Percentiles rank a stretch among this genome's conserved stretches.
These are phyloP conservation scores for Rhinella marina DNA, from an alignment of 2,797 vertebrate genomes.

Conservation along the genomic window DNA sequence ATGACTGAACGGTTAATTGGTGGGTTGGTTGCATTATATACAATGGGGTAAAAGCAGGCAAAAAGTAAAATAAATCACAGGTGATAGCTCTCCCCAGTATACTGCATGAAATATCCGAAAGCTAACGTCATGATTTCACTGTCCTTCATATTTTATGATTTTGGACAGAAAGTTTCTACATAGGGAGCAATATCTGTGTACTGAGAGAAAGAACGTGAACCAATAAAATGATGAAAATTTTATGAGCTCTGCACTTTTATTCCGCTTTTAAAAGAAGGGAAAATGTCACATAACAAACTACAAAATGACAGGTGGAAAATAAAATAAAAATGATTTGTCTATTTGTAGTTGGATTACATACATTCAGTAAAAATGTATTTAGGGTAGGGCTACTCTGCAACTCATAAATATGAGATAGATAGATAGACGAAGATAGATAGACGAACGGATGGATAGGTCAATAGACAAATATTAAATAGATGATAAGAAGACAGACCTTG, in stretches of 20 bases:
- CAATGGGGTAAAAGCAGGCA: background rate
- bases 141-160: background rate
- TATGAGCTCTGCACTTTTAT: background rate
- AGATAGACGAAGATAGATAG: too few relatives aligned
- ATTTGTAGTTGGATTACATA: too few relatives aligned
- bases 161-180: slow-evolving; percentile 14
- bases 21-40: background rate
- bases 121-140: background rate
- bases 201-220: background rate
- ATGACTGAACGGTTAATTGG: background rate
- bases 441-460: too few relatives aligned
- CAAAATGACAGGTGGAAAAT: background rate
- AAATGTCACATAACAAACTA: background rate
- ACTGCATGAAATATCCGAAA: background rate
- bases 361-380: too few relatives aligned
- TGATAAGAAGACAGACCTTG: too few relatives aligned
- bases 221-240: background rate
- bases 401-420: too few relatives aligned
- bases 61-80: background rate
- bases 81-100: background rate
- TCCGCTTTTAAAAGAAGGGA: background rate
- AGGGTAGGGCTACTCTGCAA: too few relatives aligned
- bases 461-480: too few relatives aligned
- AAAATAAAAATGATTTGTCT: background rate
- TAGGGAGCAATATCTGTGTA: slow-evolving; percentile 14